Percentiles rank a stretch among this genome's conserved stretches.
These are phyloP conservation scores for Microtus agrestis DNA, from an alignment of 2,797 vertebrate species.

Conservation along the genomic window DNA sequence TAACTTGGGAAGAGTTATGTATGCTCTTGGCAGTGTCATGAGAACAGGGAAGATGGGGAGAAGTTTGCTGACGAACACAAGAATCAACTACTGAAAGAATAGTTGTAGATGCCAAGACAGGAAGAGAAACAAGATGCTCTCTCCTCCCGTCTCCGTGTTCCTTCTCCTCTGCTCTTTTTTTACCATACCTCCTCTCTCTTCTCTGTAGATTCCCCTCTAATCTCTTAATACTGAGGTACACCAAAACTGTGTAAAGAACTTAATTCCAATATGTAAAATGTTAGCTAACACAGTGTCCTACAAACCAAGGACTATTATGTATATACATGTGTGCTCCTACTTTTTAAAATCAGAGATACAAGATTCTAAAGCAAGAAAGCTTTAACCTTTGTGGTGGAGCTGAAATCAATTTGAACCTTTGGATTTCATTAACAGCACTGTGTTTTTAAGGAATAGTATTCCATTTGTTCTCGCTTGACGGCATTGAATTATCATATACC, in stretches of 20 bases:
- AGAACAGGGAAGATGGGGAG: background rate
- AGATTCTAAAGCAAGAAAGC: conserved; percentile 21
- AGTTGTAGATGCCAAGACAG: background rate
- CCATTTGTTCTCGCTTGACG: background rate
- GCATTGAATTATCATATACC: conserved; percentile 34
- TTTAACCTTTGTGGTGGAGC: background rate
- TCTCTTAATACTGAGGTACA: background rate
- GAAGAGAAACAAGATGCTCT: background rate
- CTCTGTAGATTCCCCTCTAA: background rate
- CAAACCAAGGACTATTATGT: background rate
- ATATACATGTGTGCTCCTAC: background rate
- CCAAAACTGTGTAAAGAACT: background rate
- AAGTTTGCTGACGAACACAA: background rate
- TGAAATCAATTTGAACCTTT: conserved; percentile 19
- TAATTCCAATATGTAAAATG: background rate
- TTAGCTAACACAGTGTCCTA: background rate
- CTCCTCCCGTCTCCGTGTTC: background rate
- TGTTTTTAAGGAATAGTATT: conserved; percentile 48
- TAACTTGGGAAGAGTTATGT: background rate
- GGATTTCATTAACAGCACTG: background rate
- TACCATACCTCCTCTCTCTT: background rate
- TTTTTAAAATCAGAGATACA: background rate
- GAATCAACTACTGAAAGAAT: background rate
- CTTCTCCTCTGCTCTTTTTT: background rate
- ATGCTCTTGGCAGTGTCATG: background rate